Percentiles rank a stretch among this genome's conserved stretches.
Conservation (phyloP, 2,888 invertebrate genomes). For the Allolobophora icterica region DNA sequence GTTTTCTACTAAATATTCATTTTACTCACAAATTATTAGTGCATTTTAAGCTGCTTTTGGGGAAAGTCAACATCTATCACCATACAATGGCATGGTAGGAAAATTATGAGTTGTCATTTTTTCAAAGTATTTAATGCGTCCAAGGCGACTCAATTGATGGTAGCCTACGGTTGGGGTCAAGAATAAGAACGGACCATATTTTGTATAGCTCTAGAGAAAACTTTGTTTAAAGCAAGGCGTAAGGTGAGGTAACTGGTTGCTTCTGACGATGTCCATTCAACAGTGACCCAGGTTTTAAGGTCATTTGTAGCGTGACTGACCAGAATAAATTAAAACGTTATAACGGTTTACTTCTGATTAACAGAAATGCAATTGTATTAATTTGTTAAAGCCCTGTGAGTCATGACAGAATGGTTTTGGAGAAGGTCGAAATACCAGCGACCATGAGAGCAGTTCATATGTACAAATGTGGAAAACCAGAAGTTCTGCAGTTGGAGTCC, state of each 20-base stretch:
- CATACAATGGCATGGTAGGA: not conserved
- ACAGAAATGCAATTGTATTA: not conserved
- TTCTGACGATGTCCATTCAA: not conserved
- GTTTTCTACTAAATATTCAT: not conserved
- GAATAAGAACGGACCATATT: not conserved
- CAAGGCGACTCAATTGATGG: not conserved
- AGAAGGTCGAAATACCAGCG: slow-evolving; percentile 5
- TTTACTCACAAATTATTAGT: not conserved
- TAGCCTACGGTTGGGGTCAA: not conserved
- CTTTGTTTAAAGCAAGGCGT: not conserved
- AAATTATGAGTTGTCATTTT: not conserved
- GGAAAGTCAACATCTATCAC: not conserved
- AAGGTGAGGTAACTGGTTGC: not conserved
- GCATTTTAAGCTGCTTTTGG: not conserved
- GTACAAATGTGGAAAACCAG: slow-evolving; percentile 24
- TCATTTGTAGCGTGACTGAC: not conserved
- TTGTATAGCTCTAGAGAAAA: not conserved
- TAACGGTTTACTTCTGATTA: not conserved
- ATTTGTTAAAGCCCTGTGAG: slow-evolving; percentile 7
- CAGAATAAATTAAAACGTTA: not conserved
- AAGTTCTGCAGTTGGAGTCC: slow-evolving; percentile 29
- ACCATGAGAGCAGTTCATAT: slow-evolving; percentile 31
- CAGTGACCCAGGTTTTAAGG: not conserved
- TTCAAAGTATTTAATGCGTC: not conserved
- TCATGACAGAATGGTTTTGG: slow-evolving; percentile 13